Conservation (phyloP, 2,797 vertebrate genomes). For the Gallinago nigripennis region DNA sequence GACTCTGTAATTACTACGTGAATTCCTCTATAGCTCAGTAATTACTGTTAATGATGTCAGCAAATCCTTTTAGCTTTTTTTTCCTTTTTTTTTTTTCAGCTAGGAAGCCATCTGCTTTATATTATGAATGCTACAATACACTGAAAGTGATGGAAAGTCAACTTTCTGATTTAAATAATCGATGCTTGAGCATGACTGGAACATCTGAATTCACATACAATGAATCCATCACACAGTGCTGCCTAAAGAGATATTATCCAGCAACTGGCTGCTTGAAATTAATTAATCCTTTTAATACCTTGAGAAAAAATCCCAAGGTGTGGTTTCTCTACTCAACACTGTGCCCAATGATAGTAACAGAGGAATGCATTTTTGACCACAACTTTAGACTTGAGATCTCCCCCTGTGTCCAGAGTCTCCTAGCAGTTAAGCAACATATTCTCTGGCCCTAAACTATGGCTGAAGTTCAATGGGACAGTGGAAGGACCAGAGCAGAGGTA, state of each 20-base stretch:
- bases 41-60: neutral
- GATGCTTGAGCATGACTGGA: neutral
- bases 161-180: neutral
- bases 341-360: neutral
- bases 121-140: neutral
- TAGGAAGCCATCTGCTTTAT: neutral
- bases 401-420: neutral
- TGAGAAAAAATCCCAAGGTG: neutral
- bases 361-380: neutral
- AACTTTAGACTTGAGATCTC: neutral
- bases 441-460: neutral
- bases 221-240: neutral
- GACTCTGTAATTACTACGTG: neutral
- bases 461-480: neutral
- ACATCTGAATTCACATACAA: neutral
- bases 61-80: neutral
- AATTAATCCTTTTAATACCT: neutral
- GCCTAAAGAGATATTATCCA: neutral
- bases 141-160: neutral
- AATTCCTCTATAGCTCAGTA: constrained; percentile 1
- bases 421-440: neutral
- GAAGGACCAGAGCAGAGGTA: neutral
- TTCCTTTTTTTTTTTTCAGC: neutral
- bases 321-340: neutral
- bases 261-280: neutral